A percentile compares a stretch with the other conserved stretches of the same genome.
These are phyloP conservation scores for Halyomorpha halys DNA, from an alignment of 1,140 invertebrate genomes.

Conservation along the genomic window DNA sequence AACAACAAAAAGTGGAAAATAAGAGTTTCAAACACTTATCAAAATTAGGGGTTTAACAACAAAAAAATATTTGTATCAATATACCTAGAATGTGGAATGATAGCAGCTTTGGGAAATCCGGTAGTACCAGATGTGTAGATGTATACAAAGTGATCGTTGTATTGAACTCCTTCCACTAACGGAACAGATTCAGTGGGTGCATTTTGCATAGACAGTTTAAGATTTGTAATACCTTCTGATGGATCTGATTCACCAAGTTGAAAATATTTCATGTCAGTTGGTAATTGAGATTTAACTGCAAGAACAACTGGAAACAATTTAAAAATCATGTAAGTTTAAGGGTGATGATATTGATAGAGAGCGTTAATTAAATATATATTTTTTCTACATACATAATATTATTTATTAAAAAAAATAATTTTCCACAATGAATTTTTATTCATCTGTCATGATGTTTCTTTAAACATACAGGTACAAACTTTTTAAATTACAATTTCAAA, in stretches of 20 bases:
- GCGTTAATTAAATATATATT: no score
- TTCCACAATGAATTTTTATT: no score
- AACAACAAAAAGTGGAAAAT: not conserved
- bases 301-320: not conserved
- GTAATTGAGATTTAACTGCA: not conserved
- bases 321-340: not conserved
- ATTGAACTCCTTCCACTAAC: constrained; percentile 32
- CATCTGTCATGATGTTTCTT: no score
- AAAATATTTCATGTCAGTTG: not conserved
- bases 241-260: not conserved
- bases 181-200: no score
- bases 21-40: no score
- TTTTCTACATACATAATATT: no score
- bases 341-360: no score
- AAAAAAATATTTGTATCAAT: no score
- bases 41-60: no score
- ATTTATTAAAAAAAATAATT: no score
- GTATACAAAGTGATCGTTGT: constrained; percentile 55
- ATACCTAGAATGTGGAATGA: constrained; percentile 72
- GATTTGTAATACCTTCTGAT: not conserved
- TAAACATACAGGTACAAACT: no score
- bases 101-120: constrained; percentile 84
- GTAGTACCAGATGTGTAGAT: constrained; percentile 93
- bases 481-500: no score
- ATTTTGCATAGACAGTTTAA: not conserved